These are phyloP conservation scores for Podarcis muralis DNA, from an alignment of 2,113 vertebrate genomes.

Conservation along the genomic window DNA sequence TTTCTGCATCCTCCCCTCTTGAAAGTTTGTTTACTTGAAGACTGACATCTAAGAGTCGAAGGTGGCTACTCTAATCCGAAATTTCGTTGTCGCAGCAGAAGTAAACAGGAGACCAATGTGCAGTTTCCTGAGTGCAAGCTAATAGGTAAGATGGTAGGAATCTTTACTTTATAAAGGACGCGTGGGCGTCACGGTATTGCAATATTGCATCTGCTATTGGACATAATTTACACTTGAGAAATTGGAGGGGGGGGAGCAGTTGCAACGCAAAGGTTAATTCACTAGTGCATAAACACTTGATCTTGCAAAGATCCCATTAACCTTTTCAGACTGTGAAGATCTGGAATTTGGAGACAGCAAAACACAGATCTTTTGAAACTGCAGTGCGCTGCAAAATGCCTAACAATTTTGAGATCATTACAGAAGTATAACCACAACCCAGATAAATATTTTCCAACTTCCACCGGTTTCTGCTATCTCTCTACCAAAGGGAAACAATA, in stretches of 20 bases:
- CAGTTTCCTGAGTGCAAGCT: neutral
- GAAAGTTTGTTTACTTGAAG: neutral
- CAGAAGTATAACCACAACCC: slow-evolving; percentile 33
- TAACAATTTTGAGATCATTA: neutral
- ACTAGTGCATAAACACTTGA: slow-evolving; percentile 59
- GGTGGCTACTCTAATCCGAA: neutral
- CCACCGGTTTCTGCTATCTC: slow-evolving; percentile 15
- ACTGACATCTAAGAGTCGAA: neutral
- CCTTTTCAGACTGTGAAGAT: slow-evolving; percentile 41
- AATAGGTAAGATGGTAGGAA: neutral
- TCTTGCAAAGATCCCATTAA: slow-evolving; percentile 67
- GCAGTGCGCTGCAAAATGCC: slow-evolving; percentile 2
- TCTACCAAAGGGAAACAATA: neutral
- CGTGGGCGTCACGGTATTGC: neutral
- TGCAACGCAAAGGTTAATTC: slow-evolving; percentile 66
- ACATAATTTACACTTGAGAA: slow-evolving; percentile 47
- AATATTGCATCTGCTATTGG: slow-evolving; percentile 32
- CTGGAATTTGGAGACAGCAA: slow-evolving; percentile 39
- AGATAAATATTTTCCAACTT: slow-evolving; percentile 15
- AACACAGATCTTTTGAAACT: slow-evolving; percentile 49
- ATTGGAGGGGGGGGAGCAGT: neutral
- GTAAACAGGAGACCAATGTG: neutral
- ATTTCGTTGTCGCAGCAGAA: neutral
- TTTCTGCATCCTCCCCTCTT: too few relatives aligned
- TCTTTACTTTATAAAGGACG: neutral